phyloP scores from a whole-genome alignment of 1,140 invertebrate species.

The Pseudomyrmex dendroicus region DNA sequence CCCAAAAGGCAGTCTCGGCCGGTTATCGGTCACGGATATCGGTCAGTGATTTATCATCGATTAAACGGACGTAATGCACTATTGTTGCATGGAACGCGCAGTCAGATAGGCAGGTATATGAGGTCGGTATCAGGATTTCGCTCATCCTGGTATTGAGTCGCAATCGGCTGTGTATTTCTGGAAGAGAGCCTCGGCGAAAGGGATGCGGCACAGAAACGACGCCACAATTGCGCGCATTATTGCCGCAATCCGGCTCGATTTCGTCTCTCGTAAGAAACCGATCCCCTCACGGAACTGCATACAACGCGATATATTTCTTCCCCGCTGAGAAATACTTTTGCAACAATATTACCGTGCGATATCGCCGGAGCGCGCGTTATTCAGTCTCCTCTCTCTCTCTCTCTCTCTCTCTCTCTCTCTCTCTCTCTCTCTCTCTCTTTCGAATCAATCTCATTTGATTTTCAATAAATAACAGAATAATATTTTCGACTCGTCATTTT shows the following conservation, averaged over 20 bases:
- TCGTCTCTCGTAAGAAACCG: constrained; percentile 33
- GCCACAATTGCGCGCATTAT: constrained; percentile 66
- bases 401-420: background rate
- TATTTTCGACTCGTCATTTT: background rate
- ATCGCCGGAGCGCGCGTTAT: background rate
- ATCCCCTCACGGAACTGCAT: constrained; percentile 10
- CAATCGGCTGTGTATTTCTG: constrained; percentile 76
- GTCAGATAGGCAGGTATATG: constrained; percentile 75
- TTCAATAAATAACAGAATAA: background rate
- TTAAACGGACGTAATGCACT: constrained; percentile 80
- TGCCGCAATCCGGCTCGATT: constrained; percentile 64
- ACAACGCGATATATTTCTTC: constrained; percentile 36
- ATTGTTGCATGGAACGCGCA: constrained; percentile 75
- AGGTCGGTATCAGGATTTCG: constrained; percentile 75
- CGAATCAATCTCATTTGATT: background rate
- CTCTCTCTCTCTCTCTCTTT: background rate
- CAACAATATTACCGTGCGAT: constrained; percentile 17
- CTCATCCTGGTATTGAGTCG: constrained; percentile 76
- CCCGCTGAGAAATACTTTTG: constrained; percentile 24
- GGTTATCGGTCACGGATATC: constrained; percentile 68
- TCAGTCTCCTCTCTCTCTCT: too few species aligned
- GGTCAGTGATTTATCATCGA: constrained; percentile 78
- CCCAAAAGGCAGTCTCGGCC: constrained; percentile 47
- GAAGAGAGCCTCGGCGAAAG: constrained; percentile 27
- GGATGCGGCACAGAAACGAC: constrained; percentile 51